Evolutionary conservation across 2,797 vertebrate genomes (phyloP), one percentile per base, ranked within the genome.

Genomic region (Phaenicophaeus curvirostris): DNA sequence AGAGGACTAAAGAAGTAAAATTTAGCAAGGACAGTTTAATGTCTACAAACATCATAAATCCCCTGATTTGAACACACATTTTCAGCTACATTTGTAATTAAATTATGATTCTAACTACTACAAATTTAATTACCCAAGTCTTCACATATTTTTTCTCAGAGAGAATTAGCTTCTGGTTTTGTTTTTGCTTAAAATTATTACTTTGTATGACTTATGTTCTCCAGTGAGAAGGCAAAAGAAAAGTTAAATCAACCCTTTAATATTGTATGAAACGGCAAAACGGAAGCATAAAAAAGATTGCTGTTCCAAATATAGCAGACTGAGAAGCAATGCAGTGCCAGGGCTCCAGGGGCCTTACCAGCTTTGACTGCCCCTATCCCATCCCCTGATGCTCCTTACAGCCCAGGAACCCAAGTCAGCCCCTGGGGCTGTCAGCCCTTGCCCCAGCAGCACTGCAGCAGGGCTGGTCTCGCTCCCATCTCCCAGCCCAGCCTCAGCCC

Each of bases 1-100:
- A 90, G 76, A 84, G 96, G 21, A 95, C 44, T 46, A 87, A 87
- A 90, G 42, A 85, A 88, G 21, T 8, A 90, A 86, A 80, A 89
- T 61, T 80, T 87, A 95, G 55, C 16, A 75, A 69, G 54, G 77
- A 87, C 11, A 76, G 71, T 31, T 94, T 93, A 88, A 94, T 77
- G 46, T 65, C 74, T 88, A 24, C 81, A 89, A 89, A 78, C 25
- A 61, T 72, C 58, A 72, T 41, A 93, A 86, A 76, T 90, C 31
- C 55, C 23, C 18, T 41, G n/a, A 91, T 54, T 69, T 71, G 48
- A 74, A 71, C 9, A 53, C 17, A 71, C 2, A 33, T 33, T 75
- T 94, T 83, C 42, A 88, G n/a, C 44, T 77, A 19, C 6, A 33
- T 15, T 83, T 68, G 59, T 76, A 81, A 95, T 95, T 90, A 94